A percentile compares a stretch with the other conserved stretches of the same genome.
phyloP scores from a whole-genome alignment of 2,888 invertebrate species.

The Drosophila nigricruria region DNA sequence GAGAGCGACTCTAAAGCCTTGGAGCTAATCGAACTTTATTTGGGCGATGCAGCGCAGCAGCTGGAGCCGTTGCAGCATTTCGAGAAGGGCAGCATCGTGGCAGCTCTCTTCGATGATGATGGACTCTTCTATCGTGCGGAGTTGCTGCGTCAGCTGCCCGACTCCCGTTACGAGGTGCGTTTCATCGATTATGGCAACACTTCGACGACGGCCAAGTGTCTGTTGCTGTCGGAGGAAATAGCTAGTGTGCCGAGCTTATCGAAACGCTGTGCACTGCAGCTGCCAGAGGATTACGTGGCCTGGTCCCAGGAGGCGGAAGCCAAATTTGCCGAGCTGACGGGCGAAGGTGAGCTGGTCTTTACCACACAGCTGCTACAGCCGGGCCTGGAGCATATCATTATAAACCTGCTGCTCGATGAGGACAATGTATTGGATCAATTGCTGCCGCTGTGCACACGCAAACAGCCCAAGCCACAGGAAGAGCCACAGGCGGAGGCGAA shows the following conservation, averaged over 20 bases:
- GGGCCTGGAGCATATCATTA: slow-evolving; percentile 88
- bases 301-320: slow-evolving; percentile 90
- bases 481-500: slow-evolving; percentile 37
- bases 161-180: slow-evolving; percentile 87
- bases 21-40: slow-evolving; percentile 87
- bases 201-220: slow-evolving; percentile 87
- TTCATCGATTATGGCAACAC: slow-evolving; percentile 91
- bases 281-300: slow-evolving; percentile 87
- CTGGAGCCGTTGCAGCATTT: slow-evolving; percentile 86
- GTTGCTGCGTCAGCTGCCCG: slow-evolving; percentile 86
- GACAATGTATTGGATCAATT: slow-evolving; percentile 88
- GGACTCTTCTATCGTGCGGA: slow-evolving; percentile 89
- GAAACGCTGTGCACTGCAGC: slow-evolving; percentile 87
- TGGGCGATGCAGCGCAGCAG: slow-evolving; percentile 86
- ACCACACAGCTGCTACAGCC: slow-evolving; percentile 89
- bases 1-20: slow-evolving; percentile 88
- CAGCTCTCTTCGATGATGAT: slow-evolving; percentile 89
- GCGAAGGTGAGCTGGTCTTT: slow-evolving; percentile 90
- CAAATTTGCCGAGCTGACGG: slow-evolving; percentile 89
- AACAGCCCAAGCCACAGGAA: slow-evolving; percentile 17
- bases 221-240: slow-evolving; percentile 88
- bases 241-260: slow-evolving; percentile 87
- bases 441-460: slow-evolving; percentile 86
- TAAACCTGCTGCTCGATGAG: slow-evolving; percentile 88
- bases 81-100: slow-evolving; percentile 87